These are phyloP conservation scores for Campylorhamphus procurvoides DNA, from an alignment of 2,113 vertebrate genomes.

Conservation along the genomic window DNA sequence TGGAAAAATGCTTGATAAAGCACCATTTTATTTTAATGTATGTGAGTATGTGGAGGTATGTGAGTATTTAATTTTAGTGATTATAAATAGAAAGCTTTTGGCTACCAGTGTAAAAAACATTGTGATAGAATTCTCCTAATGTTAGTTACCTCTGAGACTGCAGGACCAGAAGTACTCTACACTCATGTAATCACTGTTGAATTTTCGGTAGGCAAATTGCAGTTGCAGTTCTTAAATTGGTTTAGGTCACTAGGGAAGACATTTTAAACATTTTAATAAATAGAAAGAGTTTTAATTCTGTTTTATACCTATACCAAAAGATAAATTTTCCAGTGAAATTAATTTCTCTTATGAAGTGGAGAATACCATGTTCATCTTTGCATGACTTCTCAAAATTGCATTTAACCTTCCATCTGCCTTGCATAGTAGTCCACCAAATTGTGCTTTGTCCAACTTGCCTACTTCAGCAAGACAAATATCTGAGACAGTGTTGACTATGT, in stretches of 20 bases:
- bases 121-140: neutral
- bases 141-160: neutral
- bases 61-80: neutral
- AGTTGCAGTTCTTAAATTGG: neutral
- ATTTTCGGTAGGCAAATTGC: neutral
- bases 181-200: neutral
- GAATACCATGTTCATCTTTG: neutral
- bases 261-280: neutral
- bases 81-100: neutral
- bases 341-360: neutral
- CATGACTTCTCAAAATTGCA: neutral
- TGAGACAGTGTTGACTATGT: fast-evolving
- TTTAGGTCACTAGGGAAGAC: neutral
- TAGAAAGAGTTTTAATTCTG: neutral
- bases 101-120: neutral
- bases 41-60: neutral
- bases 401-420: neutral
- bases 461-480: neutral
- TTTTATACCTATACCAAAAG: neutral
- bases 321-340: neutral
- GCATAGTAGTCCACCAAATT: neutral
- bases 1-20: neutral
- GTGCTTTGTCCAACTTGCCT: neutral
- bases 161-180: neutral
- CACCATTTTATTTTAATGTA: neutral